Base-by-base conservation (phyloP, 2,888 invertebrate species). In the Chironomus riparius region DNA sequence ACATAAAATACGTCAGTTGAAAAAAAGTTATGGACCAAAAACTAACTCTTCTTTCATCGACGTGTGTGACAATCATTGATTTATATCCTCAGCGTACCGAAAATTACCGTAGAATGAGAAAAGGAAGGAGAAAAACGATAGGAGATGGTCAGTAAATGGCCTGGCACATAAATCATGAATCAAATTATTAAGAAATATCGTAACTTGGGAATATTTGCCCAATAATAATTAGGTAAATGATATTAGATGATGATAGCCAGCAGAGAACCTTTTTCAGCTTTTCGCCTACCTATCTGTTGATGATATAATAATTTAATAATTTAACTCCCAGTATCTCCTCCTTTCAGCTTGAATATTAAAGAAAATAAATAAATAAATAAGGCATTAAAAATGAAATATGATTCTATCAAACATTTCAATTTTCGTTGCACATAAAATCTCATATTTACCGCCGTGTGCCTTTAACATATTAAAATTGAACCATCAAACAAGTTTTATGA, bases 201-300 rank as follows among this genome's bases (percentile, higher is more conserved):
- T 56, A 18, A 56, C 21, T 56, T 13, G 21, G 21, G 13, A 24
- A 65, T 65, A 12, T 65, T 65, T 3, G 21, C 10, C 5, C 56
- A 18, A 6, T 56, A 65, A 65, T 65, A 65, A 65, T 65, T 65
- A 65, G 65, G 65, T 65, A 65, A 65, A 65, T 22, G 65, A 65
- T 56, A 56, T 65, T 24, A 13, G 65, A 21, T 56, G 56, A 56
- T 38, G 56, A 56, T 15, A 18, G n/a, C 56, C 56, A 56, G 18
- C 56, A 18, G 56, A 56, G 56, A 56, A 15, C 38, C 38, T 38
- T 38, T 38, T 38, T 38, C 10, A 38, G 2, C 38, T 38, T 38
- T 38, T 38, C 10, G 38, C 38, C 38, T 38, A 38, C 10, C 38
- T 38, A 38, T 38, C 38, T 38, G 1, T 38, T 38, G 38, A 38